Percentiles rank a stretch among this genome's conserved stretches.
These are phyloP conservation scores for Sterrhoptilus dennistouni DNA, from an alignment of 2,113 vertebrate genomes.

Conservation along the genomic window DNA sequence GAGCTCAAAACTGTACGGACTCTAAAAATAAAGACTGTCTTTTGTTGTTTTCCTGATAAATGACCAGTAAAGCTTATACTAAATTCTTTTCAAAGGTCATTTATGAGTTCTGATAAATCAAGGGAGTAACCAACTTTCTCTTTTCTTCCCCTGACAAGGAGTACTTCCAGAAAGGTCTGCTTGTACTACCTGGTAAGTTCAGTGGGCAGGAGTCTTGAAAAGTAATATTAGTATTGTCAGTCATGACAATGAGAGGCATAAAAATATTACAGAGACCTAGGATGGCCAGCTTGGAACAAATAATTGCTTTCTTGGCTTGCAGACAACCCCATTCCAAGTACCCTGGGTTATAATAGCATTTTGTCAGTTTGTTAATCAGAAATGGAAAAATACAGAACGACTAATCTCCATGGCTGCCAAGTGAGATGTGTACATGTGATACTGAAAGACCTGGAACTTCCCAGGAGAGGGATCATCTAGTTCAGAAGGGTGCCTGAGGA, in stretches of 20 bases:
- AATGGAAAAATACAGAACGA: conserved; percentile 46
- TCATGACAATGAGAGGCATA: neutral
- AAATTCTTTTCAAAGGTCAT: neutral
- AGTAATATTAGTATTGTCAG: neutral
- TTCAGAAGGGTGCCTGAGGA: neutral
- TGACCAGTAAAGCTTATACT: neutral
- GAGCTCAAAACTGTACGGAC: neutral
- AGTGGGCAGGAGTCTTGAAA: neutral
- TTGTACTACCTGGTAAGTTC: neutral
- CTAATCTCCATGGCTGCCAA: neutral
- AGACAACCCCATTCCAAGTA: neutral
- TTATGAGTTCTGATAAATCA: neutral
- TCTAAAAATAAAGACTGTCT: neutral
- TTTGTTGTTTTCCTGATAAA: neutral
- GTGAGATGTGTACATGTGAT: neutral
- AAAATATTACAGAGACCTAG: neutral
- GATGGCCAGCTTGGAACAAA: neutral
- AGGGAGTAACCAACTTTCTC: neutral
- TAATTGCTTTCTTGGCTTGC: conserved; percentile 35
- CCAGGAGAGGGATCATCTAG: neutral
- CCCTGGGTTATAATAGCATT: neutral
- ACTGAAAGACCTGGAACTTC: neutral
- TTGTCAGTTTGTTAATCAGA: conserved; percentile 14
- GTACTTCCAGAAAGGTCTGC: neutral
- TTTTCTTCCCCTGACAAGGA: neutral